phyloP scores from a whole-genome alignment of 1,140 invertebrate species.

The Xylocopa sonorina region DNA sequence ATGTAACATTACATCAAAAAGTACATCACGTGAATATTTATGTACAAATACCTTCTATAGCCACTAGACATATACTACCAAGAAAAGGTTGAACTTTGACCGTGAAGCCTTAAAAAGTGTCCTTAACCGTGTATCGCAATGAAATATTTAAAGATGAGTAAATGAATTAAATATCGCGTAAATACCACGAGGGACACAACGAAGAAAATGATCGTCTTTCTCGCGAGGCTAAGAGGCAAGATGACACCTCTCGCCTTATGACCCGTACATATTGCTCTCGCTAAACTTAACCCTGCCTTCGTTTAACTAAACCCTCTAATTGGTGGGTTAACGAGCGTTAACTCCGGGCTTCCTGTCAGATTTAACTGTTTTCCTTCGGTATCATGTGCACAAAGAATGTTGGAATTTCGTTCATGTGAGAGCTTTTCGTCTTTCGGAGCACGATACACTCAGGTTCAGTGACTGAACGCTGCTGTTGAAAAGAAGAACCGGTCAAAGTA shows the following conservation, averaged over 20 bases:
- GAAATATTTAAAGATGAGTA: too few species aligned
- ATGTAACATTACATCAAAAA: too few species aligned
- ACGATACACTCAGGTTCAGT: not conserved
- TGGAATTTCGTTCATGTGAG: slow-evolving; percentile 3
- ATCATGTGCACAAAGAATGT: slow-evolving; percentile 39
- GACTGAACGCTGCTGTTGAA: not conserved
- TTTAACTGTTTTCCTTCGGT: slow-evolving; percentile 72
- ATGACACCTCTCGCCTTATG: slow-evolving; percentile 77
- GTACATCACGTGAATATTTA: too few species aligned
- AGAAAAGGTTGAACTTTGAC: too few species aligned
- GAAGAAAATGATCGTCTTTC: not conserved
- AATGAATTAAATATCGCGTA: not conserved
- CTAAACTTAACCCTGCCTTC: slow-evolving; percentile 70
- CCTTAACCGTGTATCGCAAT: too few species aligned
- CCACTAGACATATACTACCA: too few species aligned
- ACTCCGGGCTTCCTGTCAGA: slow-evolving; percentile 75
- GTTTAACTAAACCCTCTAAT: slow-evolving; percentile 74
- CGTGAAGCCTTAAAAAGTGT: too few species aligned
- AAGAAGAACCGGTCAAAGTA: not conserved
- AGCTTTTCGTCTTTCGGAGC: not conserved
- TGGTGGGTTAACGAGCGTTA: slow-evolving; percentile 78
- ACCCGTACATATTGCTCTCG: slow-evolving; percentile 67
- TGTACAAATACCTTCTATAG: too few species aligned
- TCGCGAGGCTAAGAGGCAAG: slow-evolving; percentile 58
- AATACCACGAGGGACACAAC: too few species aligned